phyloP scores from a whole-genome alignment of 2,888 invertebrate genomes.

The Acanthosepion pharaonis region DNA sequence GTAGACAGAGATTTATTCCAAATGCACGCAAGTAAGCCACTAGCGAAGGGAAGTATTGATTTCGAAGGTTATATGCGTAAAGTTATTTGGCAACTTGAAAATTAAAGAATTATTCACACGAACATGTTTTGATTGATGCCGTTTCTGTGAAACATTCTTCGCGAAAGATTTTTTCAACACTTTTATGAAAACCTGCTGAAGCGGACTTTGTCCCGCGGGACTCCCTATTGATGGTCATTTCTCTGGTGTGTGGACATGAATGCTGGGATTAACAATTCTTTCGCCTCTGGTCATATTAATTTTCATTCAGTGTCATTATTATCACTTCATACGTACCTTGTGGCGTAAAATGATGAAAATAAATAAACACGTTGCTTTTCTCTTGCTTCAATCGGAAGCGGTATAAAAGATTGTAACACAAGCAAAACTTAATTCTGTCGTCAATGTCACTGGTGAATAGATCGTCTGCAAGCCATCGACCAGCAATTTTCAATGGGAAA shows the following conservation, averaged over 20 bases:
- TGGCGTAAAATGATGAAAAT: background rate
- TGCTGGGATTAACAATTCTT: background rate
- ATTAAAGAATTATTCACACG: slow-evolving; percentile 4
- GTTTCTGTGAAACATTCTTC: background rate
- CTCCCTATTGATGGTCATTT: slow-evolving; percentile 39
- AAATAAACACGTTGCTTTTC: background rate
- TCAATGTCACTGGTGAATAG: background rate
- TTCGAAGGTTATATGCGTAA: background rate
- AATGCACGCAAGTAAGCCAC: too few species aligned
- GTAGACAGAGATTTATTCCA: too few species aligned
- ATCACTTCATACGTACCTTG: background rate
- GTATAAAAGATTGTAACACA: background rate
- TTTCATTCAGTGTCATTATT: background rate
- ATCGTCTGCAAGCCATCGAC: background rate
- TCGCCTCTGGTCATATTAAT: background rate
- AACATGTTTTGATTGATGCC: background rate
- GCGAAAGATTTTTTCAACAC: background rate
- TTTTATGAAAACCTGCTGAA: slow-evolving; percentile 13
- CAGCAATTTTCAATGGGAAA: background rate
- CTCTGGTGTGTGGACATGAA: background rate
- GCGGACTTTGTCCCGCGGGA: background rate
- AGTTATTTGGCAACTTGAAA: background rate
- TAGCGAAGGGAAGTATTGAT: background rate
- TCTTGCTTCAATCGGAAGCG: background rate
- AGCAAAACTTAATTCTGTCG: background rate